phyloP scores from a whole-genome alignment of 23 tunicate species.

The Halocynthia roretzi region DNA sequence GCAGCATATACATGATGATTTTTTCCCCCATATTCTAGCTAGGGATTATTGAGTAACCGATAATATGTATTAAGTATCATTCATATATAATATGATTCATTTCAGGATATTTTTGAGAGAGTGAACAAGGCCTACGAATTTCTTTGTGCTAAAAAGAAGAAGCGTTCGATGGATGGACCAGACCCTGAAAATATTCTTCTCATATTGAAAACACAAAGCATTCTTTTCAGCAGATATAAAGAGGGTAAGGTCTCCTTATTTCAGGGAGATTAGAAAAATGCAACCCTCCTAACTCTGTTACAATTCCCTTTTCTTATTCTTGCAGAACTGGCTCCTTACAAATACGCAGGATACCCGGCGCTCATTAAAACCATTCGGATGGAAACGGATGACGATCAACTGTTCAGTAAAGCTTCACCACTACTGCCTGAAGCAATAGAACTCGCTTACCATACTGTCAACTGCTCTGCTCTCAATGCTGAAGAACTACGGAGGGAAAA shows the following conservation, averaged over 20 bases:
- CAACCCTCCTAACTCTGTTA: too few species aligned
- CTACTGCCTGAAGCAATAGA: slow-evolving; percentile 87
- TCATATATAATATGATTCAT: too few species aligned
- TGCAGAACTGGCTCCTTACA: slow-evolving; percentile 90
- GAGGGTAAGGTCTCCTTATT: slow-evolving; percentile 29
- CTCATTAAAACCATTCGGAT: slow-evolving; percentile 83
- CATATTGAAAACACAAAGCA: slow-evolving; percentile 86
- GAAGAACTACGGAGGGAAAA: slow-evolving; percentile 88
- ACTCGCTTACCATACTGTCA: slow-evolving; percentile 94
- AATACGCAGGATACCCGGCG: slow-evolving; percentile 98
- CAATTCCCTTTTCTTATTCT: not conserved
- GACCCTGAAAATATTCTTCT: slow-evolving; percentile 91
- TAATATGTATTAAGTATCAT: not conserved
- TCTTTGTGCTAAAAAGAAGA: slow-evolving; percentile 72
- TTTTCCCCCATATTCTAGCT: slow-evolving; percentile 1
- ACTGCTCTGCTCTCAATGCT: slow-evolving; percentile 99
- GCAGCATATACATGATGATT: not conserved
- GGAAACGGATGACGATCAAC: slow-evolving; percentile 79
- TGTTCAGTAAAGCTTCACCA: slow-evolving; percentile 86
- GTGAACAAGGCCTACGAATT: slow-evolving; percentile 97
- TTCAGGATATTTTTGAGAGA: slow-evolving; percentile 92
- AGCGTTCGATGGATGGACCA: slow-evolving; percentile 81
- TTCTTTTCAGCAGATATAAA: slow-evolving; percentile 78
- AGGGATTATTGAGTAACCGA: not conserved
- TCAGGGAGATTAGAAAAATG: too few species aligned